A percentile compares a stretch with the other conserved stretches of the same genome.
These are phyloP conservation scores for Platyrinchus mystaceus DNA, from an alignment of 2,797 vertebrate species.

Conservation along the genomic window DNA sequence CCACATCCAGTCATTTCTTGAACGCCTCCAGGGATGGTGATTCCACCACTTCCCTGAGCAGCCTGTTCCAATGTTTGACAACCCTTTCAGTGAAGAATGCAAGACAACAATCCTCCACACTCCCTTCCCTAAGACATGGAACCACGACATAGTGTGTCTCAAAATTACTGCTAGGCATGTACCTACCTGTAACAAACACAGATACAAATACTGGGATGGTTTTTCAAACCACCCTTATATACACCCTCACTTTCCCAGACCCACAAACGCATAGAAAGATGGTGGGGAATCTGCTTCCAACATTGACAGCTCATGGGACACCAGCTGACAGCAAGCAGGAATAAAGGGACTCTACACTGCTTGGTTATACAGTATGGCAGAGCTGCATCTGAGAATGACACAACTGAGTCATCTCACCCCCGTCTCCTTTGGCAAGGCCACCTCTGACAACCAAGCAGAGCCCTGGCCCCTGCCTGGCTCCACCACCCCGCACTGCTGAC, in stretches of 20 bases:
- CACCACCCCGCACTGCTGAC: rapidly evolving
- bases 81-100: background rate
- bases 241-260: rapidly evolving
- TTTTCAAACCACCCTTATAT: background rate
- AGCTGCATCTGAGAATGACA: background rate
- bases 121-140: background rate
- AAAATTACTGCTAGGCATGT: background rate
- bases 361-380: rapidly evolving
- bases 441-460: background rate
- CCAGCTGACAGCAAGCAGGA: background rate
- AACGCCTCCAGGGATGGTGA: background rate
- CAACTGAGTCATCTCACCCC: rapidly evolving
- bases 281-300: background rate
- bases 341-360: background rate
- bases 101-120: background rate
- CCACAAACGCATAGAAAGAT: background rate
- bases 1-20: background rate
- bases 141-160: background rate
- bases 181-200: background rate
- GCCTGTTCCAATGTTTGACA: background rate
- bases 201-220: rapidly evolving
- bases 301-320: background rate
- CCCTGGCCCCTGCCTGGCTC: background rate
- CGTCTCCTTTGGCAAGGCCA: rapidly evolving
- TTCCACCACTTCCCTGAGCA: background rate